A percentile compares a stretch with the other conserved stretches of the same genome.
These are phyloP conservation scores for Salpingus planirostris DNA, from an alignment of 2,888 invertebrate species.

Conservation along the genomic window DNA sequence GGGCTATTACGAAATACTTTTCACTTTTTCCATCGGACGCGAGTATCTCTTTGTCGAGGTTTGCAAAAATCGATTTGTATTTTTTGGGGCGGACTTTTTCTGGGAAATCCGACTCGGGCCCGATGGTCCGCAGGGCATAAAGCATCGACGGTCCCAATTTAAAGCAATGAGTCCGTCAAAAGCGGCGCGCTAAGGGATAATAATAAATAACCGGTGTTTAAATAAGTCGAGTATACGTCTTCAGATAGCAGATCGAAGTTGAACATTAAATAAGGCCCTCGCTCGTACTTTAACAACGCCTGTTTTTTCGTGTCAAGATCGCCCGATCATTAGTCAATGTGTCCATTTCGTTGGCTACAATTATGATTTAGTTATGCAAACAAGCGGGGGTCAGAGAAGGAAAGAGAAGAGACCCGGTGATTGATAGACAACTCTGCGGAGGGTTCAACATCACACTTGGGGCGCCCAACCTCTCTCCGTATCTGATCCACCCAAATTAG, in stretches of 20 bases:
- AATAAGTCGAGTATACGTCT: slow-evolving; percentile 17
- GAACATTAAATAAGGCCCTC: slow-evolving; percentile 1
- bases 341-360: slow-evolving; percentile 40
- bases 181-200: slow-evolving; percentile 3
- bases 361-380: slow-evolving; percentile 44
- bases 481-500: too few species aligned
- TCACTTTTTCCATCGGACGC: too few species aligned
- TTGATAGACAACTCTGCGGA: slow-evolving; percentile 33
- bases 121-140: neutral
- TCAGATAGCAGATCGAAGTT: slow-evolving; percentile 16
- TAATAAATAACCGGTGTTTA: slow-evolving; percentile 15
- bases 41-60: too few species aligned
- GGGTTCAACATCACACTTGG: slow-evolving; percentile 34
- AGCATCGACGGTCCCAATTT: slow-evolving; percentile 8
- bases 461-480: slow-evolving; percentile 21
- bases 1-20: too few species aligned
- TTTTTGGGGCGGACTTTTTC: too few species aligned
- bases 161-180: slow-evolving; percentile 14
- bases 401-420: slow-evolving; percentile 19
- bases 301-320: slow-evolving; percentile 27
- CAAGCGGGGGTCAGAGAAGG: slow-evolving; percentile 38
- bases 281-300: slow-evolving; percentile 19
- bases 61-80: too few species aligned
- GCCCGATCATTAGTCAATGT: slow-evolving; percentile 41
- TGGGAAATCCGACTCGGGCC: neutral